phyloP scores from a whole-genome alignment of 2,888 invertebrate species.

The Drosophila kuntzei region DNA sequence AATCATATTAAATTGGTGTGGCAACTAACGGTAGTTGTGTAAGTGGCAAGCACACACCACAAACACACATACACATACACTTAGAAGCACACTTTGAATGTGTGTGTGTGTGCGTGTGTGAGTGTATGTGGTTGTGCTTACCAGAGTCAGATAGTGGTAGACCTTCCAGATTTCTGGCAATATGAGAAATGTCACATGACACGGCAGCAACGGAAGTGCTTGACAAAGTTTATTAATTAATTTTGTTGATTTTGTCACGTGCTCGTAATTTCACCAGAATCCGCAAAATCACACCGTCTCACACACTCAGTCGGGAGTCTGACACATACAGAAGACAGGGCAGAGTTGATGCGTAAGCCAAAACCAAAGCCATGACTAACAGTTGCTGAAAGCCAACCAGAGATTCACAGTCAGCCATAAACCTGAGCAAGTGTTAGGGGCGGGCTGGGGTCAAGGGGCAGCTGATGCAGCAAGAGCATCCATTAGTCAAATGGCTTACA shows the following conservation, averaged over 20 bases:
- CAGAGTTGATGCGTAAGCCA: conserved; percentile 40
- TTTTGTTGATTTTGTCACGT: conserved; percentile 82
- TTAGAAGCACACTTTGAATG: not conserved
- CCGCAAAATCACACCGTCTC: conserved; percentile 68
- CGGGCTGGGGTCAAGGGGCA: conserved; percentile 1
- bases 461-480: conserved; percentile 47
- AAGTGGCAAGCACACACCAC: conserved; percentile 24
- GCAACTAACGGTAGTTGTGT: conserved; percentile 16
- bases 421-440: conserved; percentile 8
- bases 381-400: conserved; percentile 65
- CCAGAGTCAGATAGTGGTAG: conserved; percentile 23
- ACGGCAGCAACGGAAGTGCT: conserved; percentile 71
- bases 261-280: conserved; percentile 71
- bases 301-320: conserved; percentile 18
- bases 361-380: conserved; percentile 62
- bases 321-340: not conserved
- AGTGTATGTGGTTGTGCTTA: conserved; percentile 2
- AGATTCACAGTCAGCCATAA: conserved; percentile 38
- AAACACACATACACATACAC: not conserved
- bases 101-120: conserved; percentile 8
- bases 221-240: conserved; percentile 80
- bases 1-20: conserved; percentile 34
- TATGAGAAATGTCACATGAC: conserved; percentile 74
- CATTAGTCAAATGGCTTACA: conserved; percentile 77
- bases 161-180: conserved; percentile 40